Base-by-base conservation (phyloP, 2,888 invertebrate species). In the Thereva unica region DNA sequence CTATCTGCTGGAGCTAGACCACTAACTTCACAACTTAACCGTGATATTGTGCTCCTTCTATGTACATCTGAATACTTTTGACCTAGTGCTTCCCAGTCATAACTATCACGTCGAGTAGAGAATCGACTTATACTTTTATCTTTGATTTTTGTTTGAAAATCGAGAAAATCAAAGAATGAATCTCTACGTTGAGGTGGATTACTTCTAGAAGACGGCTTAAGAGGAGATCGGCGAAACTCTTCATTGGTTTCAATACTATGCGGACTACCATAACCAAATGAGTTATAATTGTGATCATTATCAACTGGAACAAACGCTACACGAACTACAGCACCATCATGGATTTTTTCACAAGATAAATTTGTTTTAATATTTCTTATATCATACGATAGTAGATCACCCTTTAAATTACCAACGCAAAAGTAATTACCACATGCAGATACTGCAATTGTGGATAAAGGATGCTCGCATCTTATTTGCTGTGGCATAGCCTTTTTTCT, bases 331-430 rank as follows among this genome's bases (percentile, higher is more conserved):
- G 74, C 75, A 6, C 73, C 71, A 35, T 78, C 78, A 41, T 80
- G 78, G 0, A 78, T 72, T 9, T 74, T 73, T 23, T 74, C 74
- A 4, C 76, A 74, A 0, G 73, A 71, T 52, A 80, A 53, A 9
- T 73, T 74, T 4, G 71, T 54, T 57, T 77, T 78, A 4, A 77
- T 74, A 63, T 74, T 78, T 10, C 80, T 74, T 71, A 79, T 75
- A 67, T 81, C 81, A 65, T 78, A 80, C 5, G 77, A 71, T 3
- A 78, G 76, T 0, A 81, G 70, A 67, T 81, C 81, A 0, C 81
- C 81, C 54, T 81, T 81, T 0, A 81, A 73, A 70, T 78, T 80
- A 0, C 81, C 81, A 1, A 76, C 78, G 70, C 78, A 78, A 44
- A 78, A 77, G 64, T 74, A 80, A 3, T 72, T 76, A 7, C 81